Evolutionary conservation across 2,113 vertebrate species (phyloP).

Genomic region (Bettongia penicillata): DNA sequence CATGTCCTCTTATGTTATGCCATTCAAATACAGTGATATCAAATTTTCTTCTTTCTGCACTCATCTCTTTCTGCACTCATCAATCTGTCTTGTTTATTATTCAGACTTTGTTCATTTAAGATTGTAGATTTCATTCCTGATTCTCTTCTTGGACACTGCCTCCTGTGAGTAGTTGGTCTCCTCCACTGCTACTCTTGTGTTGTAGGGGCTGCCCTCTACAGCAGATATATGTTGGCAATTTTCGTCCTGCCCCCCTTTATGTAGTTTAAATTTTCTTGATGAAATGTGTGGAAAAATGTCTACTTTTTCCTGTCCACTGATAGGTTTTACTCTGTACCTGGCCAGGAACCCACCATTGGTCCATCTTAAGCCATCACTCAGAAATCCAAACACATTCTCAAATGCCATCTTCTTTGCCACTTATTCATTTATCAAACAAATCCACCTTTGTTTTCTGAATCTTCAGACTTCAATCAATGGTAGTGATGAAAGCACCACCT

Average conservation of each 20-base stretch:
- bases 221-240: neutral
- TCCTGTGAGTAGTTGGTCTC: neutral
- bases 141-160: neutral
- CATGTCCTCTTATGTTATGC: neutral
- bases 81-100: neutral
- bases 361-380: neutral
- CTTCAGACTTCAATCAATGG: neutral
- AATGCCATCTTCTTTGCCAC: neutral
- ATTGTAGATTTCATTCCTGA: neutral
- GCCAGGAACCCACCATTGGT: neutral
- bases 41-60: neutral
- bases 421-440: neutral
- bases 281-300: neutral
- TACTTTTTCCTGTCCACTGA: neutral
- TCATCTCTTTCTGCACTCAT: neutral
- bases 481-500: neutral
- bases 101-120: neutral
- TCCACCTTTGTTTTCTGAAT: neutral
- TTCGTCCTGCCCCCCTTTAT: neutral
- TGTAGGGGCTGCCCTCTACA: neutral
- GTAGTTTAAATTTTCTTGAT: neutral
- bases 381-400: neutral
- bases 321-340: neutral
- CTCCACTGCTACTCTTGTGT: neutral
- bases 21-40: neutral